Conservation (phyloP, 2,113 vertebrate species). For the Eulacestoma nigropectus region DNA sequence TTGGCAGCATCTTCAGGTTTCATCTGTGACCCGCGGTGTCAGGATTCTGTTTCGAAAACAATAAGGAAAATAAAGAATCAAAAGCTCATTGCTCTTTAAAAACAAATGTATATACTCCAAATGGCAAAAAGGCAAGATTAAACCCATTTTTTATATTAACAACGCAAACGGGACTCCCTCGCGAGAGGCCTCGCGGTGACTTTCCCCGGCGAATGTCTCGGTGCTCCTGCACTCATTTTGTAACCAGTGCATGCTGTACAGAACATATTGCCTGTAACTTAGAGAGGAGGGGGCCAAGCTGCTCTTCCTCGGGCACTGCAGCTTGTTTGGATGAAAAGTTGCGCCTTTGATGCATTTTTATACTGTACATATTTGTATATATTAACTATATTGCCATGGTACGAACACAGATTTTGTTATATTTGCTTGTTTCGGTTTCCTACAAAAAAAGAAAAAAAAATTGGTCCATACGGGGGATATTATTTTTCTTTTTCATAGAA, state of each 20-base stretch:
- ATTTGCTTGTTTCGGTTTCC: constrained; percentile 72
- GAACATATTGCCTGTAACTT: constrained; percentile 37
- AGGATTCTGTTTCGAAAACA: neutral
- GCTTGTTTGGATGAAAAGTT: constrained; percentile 56
- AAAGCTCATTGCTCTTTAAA: neutral
- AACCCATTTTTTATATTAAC: constrained; percentile 54
- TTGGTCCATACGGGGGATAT: constrained; percentile 31
- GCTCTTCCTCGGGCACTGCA: constrained; percentile 43
- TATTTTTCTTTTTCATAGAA: constrained; percentile 33
- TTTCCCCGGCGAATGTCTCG: constrained; percentile 36
- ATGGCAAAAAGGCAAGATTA: neutral
- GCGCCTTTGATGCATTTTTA: constrained; percentile 70
- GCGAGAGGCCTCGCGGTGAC: constrained; percentile 1
- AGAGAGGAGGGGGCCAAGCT: neutral
- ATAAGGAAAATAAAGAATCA: neutral
- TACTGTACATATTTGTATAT: constrained; percentile 80
- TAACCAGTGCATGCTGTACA: constrained; percentile 72
- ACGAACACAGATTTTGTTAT: constrained; percentile 75
- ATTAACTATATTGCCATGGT: constrained; percentile 70
- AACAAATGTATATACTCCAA: constrained; percentile 23
- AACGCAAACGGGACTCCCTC: constrained; percentile 1
- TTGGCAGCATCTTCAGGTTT: neutral
- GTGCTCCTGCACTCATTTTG: constrained; percentile 47
- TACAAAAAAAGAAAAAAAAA: constrained; percentile 20
- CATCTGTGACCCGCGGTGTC: neutral